phyloP scores from a whole-genome alignment of 2,888 invertebrate genomes.

The Mystacides longicornis region DNA sequence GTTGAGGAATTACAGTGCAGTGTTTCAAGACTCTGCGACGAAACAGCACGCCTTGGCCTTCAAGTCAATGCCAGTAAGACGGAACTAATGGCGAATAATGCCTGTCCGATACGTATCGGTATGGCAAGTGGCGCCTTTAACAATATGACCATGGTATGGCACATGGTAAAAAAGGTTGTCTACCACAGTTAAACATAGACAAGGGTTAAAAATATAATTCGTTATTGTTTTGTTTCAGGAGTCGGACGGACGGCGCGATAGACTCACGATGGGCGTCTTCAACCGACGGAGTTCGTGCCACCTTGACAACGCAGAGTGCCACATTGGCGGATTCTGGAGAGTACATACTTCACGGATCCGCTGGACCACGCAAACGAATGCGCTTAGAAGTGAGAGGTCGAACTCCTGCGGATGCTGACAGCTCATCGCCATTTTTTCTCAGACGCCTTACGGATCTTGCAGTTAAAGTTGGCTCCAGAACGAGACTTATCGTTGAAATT shows the following conservation, averaged over 20 bases:
- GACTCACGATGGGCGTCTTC: conserved; percentile 46
- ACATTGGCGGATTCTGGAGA: conserved; percentile 66
- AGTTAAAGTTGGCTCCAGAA: conserved; percentile 84
- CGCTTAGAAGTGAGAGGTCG: conserved; percentile 32
- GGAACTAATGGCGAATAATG: too few relatives aligned
- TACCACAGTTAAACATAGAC: background rate
- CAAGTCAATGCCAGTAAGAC: too few relatives aligned
- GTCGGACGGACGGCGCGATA: conserved; percentile 56
- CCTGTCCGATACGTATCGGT: too few relatives aligned
- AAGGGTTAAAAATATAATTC: too few relatives aligned
- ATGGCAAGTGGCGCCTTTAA: too few relatives aligned
- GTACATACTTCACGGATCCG: conserved; percentile 61
- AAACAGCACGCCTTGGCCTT: too few relatives aligned
- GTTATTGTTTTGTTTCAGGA: conserved; percentile 29
- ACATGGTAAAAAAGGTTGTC: background rate
- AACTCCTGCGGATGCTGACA: conserved; percentile 32
- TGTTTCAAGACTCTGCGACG: too few relatives aligned
- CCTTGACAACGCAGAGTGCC: conserved; percentile 70
- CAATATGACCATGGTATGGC: too few relatives aligned
- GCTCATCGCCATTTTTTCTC: conserved; percentile 67
- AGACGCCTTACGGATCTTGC: conserved; percentile 78
- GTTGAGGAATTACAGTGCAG: too few relatives aligned
- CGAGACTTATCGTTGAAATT: conserved; percentile 78
- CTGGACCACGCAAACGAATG: conserved; percentile 55
- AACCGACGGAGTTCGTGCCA: conserved; percentile 57